Base-by-base conservation (phyloP, 2,113 vertebrate species). In the Bufo bufo region DNA sequence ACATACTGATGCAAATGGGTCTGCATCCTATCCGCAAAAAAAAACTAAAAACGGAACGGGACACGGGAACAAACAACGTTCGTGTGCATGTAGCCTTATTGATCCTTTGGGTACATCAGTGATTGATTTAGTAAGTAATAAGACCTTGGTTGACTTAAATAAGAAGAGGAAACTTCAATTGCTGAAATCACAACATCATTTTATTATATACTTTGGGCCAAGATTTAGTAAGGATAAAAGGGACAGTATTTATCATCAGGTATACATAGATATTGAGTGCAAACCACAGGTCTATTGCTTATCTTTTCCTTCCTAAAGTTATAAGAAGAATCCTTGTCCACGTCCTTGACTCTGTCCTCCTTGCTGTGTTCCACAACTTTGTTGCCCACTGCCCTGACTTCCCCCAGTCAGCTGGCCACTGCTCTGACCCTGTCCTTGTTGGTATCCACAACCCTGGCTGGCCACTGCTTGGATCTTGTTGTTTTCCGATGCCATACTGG, bases 271-370 rank as follows among this genome's bases (percentile, higher is more conserved):
- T 19, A 43, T 19, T 49, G 6, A 45, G 10, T 63, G 11, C 33
- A 19, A 19, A 61, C 10, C 5, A 56, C 49, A 54, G n/a, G 4
- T 20, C 19, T 75, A 88, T 23, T 83, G 23, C 54, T 88, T 88
- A 12, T 88, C 58, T 66, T 54, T 88, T 84, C 80, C 87, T 66
- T 83, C 16, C 43, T 88, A 83, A 84, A 77, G 86, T 66, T 43
- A 49, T 65, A 61, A 63, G 86, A 66, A 6, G 87, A 75, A 23
- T 59, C 43, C 19, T n/a, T 43, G 8, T 4, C 82, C 66, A 4
- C n/a, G 10, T 2, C 33, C 33, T 33, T 33, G 33, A 33, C 33
- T 33, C 33, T 33, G 33, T 33, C 33, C 33, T 33, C 33, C 33
- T 33, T 33, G 33, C 33, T 33, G 33, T 0, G 33, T 33, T 33